phyloP scores from a whole-genome alignment of 1,140 invertebrate genomes.

The Acromyrmex echinatior region DNA sequence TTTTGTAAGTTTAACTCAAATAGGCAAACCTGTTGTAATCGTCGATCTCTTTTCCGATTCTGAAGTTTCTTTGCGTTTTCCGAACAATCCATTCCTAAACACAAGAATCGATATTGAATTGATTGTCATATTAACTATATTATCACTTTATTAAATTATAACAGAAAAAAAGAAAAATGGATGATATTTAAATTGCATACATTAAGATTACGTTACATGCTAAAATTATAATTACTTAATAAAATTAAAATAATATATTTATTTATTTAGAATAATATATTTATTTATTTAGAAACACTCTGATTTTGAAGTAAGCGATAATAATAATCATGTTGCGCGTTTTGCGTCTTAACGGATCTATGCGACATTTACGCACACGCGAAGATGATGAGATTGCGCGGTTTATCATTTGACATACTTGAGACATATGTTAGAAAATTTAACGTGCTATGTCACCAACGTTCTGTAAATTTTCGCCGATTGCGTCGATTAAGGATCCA shows the following conservation, averaged over 20 bases:
- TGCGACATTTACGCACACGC: slow-evolving; percentile 14
- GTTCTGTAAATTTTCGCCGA: slow-evolving; percentile 3
- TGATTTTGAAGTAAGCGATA: neutral
- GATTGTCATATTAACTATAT: neutral
- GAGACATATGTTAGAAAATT: neutral
- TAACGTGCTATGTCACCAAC: neutral
- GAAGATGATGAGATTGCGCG: slow-evolving; percentile 35
- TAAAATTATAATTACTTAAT: neutral
- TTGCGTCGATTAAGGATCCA: neutral
- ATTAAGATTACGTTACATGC: neutral
- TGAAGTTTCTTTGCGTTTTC: slow-evolving; percentile 79
- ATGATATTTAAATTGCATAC: neutral
- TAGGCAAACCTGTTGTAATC: slow-evolving; percentile 79
- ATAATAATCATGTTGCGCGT: slow-evolving; percentile 14
- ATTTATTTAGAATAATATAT: neutral
- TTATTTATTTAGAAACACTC: slow-evolving; percentile 2
- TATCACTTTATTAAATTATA: slow-evolving; percentile 1
- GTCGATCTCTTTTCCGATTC: slow-evolving; percentile 78
- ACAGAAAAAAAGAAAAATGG: neutral
- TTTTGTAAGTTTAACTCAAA: neutral
- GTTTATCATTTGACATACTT: slow-evolving; percentile 35
- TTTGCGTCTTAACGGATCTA: slow-evolving; percentile 36
- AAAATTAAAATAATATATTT: slow-evolving; percentile 8
- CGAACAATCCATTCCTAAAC: slow-evolving; percentile 82
- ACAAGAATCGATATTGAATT: slow-evolving; percentile 30